phyloP scores from a whole-genome alignment of 2,888 invertebrate species.

The Ditula angustiorana region DNA sequence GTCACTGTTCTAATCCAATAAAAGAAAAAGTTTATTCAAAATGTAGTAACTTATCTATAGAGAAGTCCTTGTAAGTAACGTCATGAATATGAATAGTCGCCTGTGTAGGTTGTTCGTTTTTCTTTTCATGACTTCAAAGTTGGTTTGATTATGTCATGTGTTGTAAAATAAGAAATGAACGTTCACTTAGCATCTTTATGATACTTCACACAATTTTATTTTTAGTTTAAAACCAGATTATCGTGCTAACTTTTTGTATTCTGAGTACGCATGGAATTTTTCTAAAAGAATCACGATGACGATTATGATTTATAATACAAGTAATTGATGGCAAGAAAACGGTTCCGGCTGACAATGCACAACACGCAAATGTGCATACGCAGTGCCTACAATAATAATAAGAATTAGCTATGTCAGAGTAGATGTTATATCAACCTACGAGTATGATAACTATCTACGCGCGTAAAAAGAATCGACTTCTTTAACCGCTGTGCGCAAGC shows the following conservation, averaged over 20 bases:
- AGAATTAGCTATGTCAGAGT: too few relatives aligned
- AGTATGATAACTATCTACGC: not conserved
- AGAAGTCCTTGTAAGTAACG: not conserved
- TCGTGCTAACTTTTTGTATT: not conserved
- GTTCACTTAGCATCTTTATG: conserved; percentile 11
- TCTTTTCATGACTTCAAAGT: not conserved
- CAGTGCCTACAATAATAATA: too few relatives aligned
- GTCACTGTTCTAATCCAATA: not conserved
- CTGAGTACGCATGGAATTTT: not conserved
- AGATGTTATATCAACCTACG: too few relatives aligned
- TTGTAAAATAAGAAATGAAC: not conserved
- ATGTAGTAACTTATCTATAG: not conserved
- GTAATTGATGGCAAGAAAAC: not conserved
- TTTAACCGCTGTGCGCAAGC: conserved; percentile 36
- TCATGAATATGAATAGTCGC: not conserved
- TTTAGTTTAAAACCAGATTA: not conserved
- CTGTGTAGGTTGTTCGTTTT: not conserved
- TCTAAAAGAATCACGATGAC: too few relatives aligned
- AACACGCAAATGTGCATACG: too few relatives aligned
- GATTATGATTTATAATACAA: not conserved
- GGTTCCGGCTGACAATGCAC: too few relatives aligned
- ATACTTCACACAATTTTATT: conserved; percentile 6
- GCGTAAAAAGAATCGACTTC: conserved; percentile 19
- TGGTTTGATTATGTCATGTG: not conserved
- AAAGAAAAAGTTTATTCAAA: not conserved